These are phyloP conservation scores for Smutsia temminckii DNA, from an alignment of 2,797 vertebrate species.

Conservation along the genomic window DNA sequence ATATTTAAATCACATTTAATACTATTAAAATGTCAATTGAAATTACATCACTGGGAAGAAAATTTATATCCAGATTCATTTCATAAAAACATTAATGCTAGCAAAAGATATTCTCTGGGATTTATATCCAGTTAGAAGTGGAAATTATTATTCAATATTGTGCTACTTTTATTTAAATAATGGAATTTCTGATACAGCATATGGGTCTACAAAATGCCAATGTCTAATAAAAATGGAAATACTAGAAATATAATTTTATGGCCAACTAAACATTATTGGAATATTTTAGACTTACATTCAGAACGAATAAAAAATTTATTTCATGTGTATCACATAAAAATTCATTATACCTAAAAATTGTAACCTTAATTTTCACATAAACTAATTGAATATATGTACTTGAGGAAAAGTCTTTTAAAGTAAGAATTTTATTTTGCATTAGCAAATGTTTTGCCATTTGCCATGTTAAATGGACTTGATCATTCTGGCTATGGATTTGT, in stretches of 20 bases:
- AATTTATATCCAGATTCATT: not conserved
- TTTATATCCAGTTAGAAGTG: slow-evolving; percentile 4
- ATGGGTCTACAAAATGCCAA: not conserved
- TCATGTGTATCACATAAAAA: not conserved
- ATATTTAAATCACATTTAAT: not conserved
- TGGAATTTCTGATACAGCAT: not conserved
- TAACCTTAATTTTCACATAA: not conserved
- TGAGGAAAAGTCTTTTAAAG: not conserved
- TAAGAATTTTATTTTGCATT: not conserved
- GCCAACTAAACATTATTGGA: not conserved
- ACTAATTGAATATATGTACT: not conserved
- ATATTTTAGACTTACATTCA: not conserved
- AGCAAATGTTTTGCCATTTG: not conserved
- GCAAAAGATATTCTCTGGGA: not conserved
- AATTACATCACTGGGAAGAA: not conserved
- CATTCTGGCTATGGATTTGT: not conserved
- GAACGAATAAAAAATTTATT: not conserved
- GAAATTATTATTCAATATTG: not conserved
- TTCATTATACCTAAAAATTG: not conserved
- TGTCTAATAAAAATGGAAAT: not conserved
- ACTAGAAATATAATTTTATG: slow-evolving; percentile 16
- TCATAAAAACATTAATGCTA: not conserved
- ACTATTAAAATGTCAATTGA: not conserved
- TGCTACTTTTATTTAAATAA: not conserved
- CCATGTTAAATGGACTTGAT: not conserved